These are phyloP conservation scores for Selenia dentaria DNA, from an alignment of 2,888 invertebrate genomes.

Conservation along the genomic window DNA sequence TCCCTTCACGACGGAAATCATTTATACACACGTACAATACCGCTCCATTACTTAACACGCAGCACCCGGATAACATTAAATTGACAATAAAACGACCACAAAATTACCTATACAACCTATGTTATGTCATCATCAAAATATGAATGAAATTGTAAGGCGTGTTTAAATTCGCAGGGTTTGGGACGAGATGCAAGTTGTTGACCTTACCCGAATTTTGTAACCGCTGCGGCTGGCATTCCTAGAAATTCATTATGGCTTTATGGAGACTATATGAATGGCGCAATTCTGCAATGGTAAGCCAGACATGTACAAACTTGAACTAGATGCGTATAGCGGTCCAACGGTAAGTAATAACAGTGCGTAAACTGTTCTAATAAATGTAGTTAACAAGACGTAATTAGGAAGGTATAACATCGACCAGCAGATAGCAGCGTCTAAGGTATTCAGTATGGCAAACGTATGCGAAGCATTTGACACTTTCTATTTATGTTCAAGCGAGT, in stretches of 20 bases:
- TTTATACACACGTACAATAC: constrained; percentile 47
- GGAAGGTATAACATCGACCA: constrained; percentile 29
- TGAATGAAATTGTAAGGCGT: constrained; percentile 6
- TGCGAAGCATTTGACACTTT: constrained; percentile 72
- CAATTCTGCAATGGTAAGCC: constrained; percentile 10
- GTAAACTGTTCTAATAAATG: constrained; percentile 36
- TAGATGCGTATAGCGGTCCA: constrained; percentile 9
- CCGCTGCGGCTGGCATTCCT: constrained; percentile 35
- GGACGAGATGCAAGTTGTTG: constrained; percentile 19
- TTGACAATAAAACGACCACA: constrained; percentile 15
- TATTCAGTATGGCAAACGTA: constrained; percentile 59
- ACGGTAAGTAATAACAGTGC: constrained; percentile 35
- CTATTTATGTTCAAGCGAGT: constrained; percentile 67
- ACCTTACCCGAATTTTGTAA: constrained; percentile 41
- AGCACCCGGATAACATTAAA: constrained; percentile 28
- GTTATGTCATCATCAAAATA: background rate
- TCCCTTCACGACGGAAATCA: constrained; percentile 57
- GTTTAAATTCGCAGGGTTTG: constrained; percentile 14
- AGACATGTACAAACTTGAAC: constrained; percentile 15
- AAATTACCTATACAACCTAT: background rate
- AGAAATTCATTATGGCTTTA: constrained; percentile 33
- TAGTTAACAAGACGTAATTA: constrained; percentile 40
- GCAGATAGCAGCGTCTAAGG: constrained; percentile 40
- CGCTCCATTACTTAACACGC: constrained; percentile 34
- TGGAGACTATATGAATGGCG: constrained; percentile 24